These are phyloP conservation scores for Coenonympha arcania DNA, from an alignment of 2,888 invertebrate genomes.

Conservation along the genomic window DNA sequence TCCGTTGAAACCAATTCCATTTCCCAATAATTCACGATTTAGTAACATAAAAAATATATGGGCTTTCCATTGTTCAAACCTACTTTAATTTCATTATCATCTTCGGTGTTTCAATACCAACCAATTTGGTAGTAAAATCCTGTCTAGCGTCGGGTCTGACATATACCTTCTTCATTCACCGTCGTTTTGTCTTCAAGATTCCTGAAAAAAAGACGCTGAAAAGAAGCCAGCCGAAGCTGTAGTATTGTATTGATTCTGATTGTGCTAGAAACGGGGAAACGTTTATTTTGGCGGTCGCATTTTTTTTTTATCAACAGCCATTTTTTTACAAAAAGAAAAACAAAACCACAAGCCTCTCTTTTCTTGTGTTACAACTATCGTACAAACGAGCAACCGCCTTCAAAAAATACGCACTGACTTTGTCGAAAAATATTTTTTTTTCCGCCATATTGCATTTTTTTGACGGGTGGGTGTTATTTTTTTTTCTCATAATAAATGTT, in stretches of 20 bases:
- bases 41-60: too few species aligned
- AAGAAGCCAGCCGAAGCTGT: conserved; percentile 25
- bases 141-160: too few species aligned
- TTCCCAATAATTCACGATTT: too few species aligned
- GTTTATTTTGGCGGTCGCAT: conserved; percentile 56
- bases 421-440: conserved; percentile 63
- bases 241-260: conserved; percentile 27
- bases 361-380: conserved; percentile 61
- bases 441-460: conserved; percentile 39
- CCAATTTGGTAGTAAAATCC: too few species aligned
- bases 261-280: conserved; percentile 41
- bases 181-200: neutral
- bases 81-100: too few species aligned
- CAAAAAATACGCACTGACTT: conserved; percentile 54
- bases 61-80: too few species aligned
- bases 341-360: conserved; percentile 57
- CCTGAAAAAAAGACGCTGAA: conserved; percentile 15
- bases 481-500: conserved; percentile 35
- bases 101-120: too few species aligned
- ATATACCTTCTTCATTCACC: neutral
- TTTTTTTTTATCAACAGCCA: conserved; percentile 43
- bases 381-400: conserved; percentile 48
- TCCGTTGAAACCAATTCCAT: too few species aligned
- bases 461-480: conserved; percentile 32
- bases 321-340: conserved; percentile 51